Base-by-base conservation (phyloP, 2,113 vertebrate genomes). In the Hippocampus zosterae region DNA sequence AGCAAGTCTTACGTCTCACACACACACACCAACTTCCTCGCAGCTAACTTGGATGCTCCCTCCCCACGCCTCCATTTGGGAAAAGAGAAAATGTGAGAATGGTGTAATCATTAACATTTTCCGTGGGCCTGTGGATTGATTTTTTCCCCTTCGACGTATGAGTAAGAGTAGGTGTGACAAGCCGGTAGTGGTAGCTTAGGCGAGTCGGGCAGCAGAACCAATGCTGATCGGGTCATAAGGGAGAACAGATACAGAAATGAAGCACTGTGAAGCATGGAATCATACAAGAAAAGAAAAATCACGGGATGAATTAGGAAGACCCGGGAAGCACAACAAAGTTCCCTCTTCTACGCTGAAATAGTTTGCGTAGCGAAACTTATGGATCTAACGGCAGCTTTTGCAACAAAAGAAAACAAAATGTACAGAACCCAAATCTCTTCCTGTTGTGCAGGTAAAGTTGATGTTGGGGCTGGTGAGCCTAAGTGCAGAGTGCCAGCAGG, bases 151-250 rank as follows among this genome's bases (percentile, higher is more conserved):
- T 78, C 61, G 29, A 11, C 50, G 57, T 72, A 72, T 72, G 75
- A 80, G 71, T 72, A 65, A 48, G 62, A 74, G 69, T 33, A 70
- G 70, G 70, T 73, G 76, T 88, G 81, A 82, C 76, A 80, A 73
- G 75, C 73, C 70, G 72, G n/a, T n/a, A 71, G 64, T 67, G 67
- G 72, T 82, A 80, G 83, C 77, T 55, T 73, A 77, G 62, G 72
- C 42, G 67, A 81, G 71, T 73, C 23, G 56, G 68, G 57, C 48
- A 42, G 76, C 76, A 70, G 74, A 82, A 76, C 71, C 69, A 56
- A 67, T 65, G 44, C 82, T 85, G 76, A 90, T 85, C 88, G 84
- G 80, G 75, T 75, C 25, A 0, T 56, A 33, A 67, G 72, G 77
- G 65, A 75, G 68, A 70, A 19, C 29, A 53, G 69, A 70, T 53